Evolutionary conservation across 1,140 invertebrate genomes (phyloP).

Genomic region (Gryon sp.): DNA sequence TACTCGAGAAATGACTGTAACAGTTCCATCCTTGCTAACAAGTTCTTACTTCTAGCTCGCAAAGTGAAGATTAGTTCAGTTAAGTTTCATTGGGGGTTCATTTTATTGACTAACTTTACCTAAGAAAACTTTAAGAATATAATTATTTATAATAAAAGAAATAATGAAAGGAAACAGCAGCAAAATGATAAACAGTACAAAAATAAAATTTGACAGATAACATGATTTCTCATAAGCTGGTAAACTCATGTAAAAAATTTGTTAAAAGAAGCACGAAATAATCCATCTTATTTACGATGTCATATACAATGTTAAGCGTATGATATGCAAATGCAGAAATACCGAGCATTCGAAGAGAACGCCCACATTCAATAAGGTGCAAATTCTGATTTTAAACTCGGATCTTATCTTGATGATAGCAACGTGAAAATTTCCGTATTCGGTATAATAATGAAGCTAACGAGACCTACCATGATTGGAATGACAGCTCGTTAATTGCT

Average conservation of each 20-base stretch:
- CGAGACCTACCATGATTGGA: constrained; percentile 62
- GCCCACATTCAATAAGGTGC: constrained; percentile 57
- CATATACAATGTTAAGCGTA: constrained; percentile 26
- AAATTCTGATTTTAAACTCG: constrained; percentile 57
- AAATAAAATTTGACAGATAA: too few relatives aligned
- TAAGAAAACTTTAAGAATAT: too few relatives aligned
- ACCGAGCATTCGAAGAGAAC: constrained; percentile 31
- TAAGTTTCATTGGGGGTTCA: too few relatives aligned
- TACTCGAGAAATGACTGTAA: constrained; percentile 54
- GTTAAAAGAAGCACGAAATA: constrained; percentile 28
- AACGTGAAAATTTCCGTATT: constrained; percentile 62
- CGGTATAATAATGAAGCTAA: constrained; percentile 63
- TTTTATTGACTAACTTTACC: too few relatives aligned
- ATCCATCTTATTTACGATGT: constrained; percentile 52
- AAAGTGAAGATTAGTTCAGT: too few relatives aligned
- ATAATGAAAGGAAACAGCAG: too few relatives aligned
- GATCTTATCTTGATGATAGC: constrained; percentile 58
- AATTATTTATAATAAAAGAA: too few relatives aligned
- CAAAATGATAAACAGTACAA: too few relatives aligned
- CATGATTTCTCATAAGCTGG: too few relatives aligned
- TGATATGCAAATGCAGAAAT: constrained; percentile 45
- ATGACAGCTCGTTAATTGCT: constrained; percentile 63
- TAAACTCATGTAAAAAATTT: too few relatives aligned
- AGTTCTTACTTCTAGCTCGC: too few relatives aligned
- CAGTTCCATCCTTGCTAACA: constrained; percentile 7